Conservation (phyloP, 2,797 vertebrate species). For the Pseudochirops cupreus region DNA sequence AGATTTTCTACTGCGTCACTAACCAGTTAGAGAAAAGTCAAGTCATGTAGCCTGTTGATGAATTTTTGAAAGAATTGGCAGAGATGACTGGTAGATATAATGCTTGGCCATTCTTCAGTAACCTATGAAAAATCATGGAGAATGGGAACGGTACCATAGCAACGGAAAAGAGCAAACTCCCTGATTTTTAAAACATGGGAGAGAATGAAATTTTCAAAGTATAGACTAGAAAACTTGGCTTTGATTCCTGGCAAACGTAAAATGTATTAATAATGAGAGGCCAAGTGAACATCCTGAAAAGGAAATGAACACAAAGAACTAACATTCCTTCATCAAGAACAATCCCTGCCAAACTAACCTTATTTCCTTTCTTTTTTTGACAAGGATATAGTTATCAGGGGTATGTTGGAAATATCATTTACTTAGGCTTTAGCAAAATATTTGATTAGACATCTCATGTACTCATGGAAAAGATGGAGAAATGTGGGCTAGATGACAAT, state of each 20-base stretch:
- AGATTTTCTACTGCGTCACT: neutral
- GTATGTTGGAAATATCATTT: neutral
- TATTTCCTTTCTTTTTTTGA: neutral
- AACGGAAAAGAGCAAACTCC: neutral
- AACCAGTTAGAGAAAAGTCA: neutral
- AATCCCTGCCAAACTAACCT: neutral
- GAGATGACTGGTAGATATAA: neutral
- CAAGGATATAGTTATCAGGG: neutral
- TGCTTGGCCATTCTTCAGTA: neutral
- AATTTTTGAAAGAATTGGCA: neutral
- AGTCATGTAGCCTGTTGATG: neutral
- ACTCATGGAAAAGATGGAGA: neutral
- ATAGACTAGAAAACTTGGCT: neutral
- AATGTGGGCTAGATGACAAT: neutral
- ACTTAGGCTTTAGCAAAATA: neutral
- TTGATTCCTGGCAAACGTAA: neutral
- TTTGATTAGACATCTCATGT: neutral
- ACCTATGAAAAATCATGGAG: neutral
- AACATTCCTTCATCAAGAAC: neutral
- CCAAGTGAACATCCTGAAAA: neutral
- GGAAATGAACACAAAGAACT: neutral
- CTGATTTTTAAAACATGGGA: neutral
- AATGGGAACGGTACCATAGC: neutral
- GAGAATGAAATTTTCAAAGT: neutral
- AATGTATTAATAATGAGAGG: neutral